phyloP scores from a whole-genome alignment of 1,140 invertebrate species.

The Achroia grisella region DNA sequence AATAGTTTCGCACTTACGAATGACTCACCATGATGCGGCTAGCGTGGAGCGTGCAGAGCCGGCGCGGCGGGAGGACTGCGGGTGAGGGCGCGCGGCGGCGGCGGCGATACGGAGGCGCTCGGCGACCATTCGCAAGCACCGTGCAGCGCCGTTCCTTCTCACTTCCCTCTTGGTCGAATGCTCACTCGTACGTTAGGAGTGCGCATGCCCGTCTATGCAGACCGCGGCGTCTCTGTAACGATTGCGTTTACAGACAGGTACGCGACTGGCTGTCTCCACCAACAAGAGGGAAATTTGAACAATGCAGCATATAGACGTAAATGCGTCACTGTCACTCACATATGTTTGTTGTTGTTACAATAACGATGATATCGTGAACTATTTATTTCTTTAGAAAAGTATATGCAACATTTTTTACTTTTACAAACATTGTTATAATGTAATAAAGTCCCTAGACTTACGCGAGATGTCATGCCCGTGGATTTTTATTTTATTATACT shows the following conservation, averaged over 20 bases:
- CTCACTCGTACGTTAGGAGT: conserved; percentile 20
- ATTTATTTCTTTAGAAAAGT: too few species aligned
- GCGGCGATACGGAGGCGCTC: conserved; percentile 31
- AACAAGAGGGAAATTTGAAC: conserved; percentile 59
- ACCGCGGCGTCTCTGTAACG: conserved; percentile 60
- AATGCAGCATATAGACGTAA: conserved; percentile 42
- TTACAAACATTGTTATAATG: too few species aligned
- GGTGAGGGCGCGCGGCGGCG: conserved; percentile 40
- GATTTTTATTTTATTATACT: too few species aligned
- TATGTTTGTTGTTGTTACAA: conserved; percentile 21
- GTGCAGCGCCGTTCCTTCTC: conserved; percentile 45
- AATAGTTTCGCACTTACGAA: conserved; percentile 60
- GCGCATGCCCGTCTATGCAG: conserved; percentile 66
- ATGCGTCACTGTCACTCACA: conserved; percentile 26
- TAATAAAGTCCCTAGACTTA: too few species aligned
- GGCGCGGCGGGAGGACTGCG: conserved; percentile 63
- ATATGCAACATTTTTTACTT: too few species aligned
- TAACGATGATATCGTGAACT: too few species aligned
- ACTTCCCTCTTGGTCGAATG: conserved; percentile 47
- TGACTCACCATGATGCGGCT: conserved; percentile 71
- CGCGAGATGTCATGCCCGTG: too few species aligned
- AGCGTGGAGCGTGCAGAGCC: conserved; percentile 56
- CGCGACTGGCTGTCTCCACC: conserved; percentile 63
- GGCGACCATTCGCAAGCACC: conserved; percentile 39
- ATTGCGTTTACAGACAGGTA: conserved; percentile 55